These are phyloP conservation scores for Myotis yumanensis DNA, from an alignment of 2,113 vertebrate genomes.

Conservation along the genomic window DNA sequence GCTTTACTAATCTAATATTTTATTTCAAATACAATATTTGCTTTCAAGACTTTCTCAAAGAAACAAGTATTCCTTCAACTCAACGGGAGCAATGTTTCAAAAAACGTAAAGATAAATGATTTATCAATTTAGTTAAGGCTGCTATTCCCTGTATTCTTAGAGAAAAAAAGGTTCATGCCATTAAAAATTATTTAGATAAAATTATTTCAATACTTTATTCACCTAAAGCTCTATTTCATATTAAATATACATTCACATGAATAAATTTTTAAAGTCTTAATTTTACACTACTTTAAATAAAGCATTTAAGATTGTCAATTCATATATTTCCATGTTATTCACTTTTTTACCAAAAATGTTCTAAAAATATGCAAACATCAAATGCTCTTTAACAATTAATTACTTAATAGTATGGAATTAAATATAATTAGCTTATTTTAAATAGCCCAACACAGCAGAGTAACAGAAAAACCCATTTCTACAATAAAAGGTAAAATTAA, in stretches of 20 bases:
- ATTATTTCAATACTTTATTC: background rate
- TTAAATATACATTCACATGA: background rate
- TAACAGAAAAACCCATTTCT: conserved; percentile 50
- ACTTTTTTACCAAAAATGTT: conserved; percentile 53
- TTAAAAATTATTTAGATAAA: background rate
- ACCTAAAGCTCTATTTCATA: background rate
- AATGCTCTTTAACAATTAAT: conserved; percentile 20
- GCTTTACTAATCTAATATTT: background rate
- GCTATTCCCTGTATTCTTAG: background rate
- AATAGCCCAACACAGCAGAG: background rate
- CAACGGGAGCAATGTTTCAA: background rate
- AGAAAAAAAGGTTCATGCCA: background rate
- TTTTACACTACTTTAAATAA: background rate
- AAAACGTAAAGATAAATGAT: background rate
- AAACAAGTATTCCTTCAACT: background rate
- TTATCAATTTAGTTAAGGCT: background rate
- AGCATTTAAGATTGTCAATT: background rate
- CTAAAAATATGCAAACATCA: background rate
- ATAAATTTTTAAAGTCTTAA: background rate
- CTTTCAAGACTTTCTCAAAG: background rate
- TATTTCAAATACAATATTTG: background rate
- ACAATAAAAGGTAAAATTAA: conserved; percentile 69
- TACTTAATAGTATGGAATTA: conserved; percentile 39
- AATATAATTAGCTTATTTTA: conserved; percentile 48
- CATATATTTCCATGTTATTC: background rate